Evolutionary conservation across 2,888 invertebrate species (phyloP), one percentile per base, ranked within the genome.

Genomic region (Piscicola geometra): DNA sequence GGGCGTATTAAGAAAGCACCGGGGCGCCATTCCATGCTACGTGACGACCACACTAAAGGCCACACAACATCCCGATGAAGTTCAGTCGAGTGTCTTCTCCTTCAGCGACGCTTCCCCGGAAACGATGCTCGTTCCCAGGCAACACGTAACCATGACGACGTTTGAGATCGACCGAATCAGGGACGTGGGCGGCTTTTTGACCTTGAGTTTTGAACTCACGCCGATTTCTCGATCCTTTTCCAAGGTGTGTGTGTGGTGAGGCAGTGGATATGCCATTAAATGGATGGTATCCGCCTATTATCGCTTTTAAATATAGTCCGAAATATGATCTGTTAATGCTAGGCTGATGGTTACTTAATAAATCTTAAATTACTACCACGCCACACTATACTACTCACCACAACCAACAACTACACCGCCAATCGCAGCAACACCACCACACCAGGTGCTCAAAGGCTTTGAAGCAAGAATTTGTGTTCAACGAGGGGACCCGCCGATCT

Each of bases 171-270:
- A 64, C 25, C 67, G 71, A 5, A 33, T 77, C 32, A 75, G 77
- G 52, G 79, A 79, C 76, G 76, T 70, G 25, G 79, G 79, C 2
- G 76, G 78, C 5, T 77, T 76, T 1, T 72, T 79, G 41, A 47
- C 12, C 25, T 28, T 73, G 18, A n/a, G 64, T 21, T 52, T 73
- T 21, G 28, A 28, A 35, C 1, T 73, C 15, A 64, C 28, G 33
- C 60, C 64, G 2, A 60, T 73, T 25, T 32, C 47, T 35, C 9
- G 5, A 28, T 2, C 60, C 18, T 73, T 35, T 36, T 18, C 18
- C 32, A 25, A 71, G 73, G 73, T 73, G 67, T 36, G 41, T 28
- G n/a, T n/a, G n/a, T n/a, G n/a, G n/a, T n/a, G n/a, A n/a, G n/a
- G n/a, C n/a, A n/a, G n/a, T n/a, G n/a, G n/a, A n/a, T n/a, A n/a